Evolutionary conservation across 2,888 invertebrate species (phyloP), one percentile per base, ranked within the genome.

Genomic region (Hirtodrosophila cameraria): DNA sequence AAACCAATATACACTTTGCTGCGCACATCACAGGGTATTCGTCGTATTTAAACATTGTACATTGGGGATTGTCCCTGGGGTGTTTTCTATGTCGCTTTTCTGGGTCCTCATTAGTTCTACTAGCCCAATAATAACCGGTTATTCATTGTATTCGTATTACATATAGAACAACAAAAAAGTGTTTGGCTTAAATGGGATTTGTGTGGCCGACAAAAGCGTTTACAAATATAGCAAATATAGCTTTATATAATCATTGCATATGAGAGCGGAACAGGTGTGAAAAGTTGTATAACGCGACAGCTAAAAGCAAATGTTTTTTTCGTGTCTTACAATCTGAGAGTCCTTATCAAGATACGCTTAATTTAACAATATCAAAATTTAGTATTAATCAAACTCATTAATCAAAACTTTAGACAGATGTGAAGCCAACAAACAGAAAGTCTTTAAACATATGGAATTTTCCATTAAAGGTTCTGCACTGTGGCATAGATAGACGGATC

Each of bases 71-170:
- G 70, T 46, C 67, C 66, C 55, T 72, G 73, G 31, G 4, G 5
- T 13, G 12, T 9, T 46, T 64, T 50, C 36, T 50, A 30, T 46
- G 8, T 13, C 41, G 41, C 15, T 30, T 13, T 20, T 33, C 39
- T n/a, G 35, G 30, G 28, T 33, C 25, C 31, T 52, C 49, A 73
- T 70, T 70, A 73, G 70, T 67, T 61, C 73, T 67, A 53, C 45
- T 73, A 73, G 55, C 62, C 54, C 28, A 60, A 54, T 49, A 59
- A 7, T 8, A 70, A 68, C 74, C 68, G 68, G 53, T 62, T 57
- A 36, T 36, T 59, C 25, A 12, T 3, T n/a, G 54, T 54, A 45
- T 8, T 7, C 8, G 7, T 30, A 64, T 16, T 41, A 55, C 20
- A 49, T 52, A 30, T 48, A 48, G 52, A 41, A 46, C 33, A 7